A percentile compares a stretch with the other conserved stretches of the same genome.
Conservation (phyloP, 1,140 invertebrate genomes). For the Drosophila ohnishii region DNA sequence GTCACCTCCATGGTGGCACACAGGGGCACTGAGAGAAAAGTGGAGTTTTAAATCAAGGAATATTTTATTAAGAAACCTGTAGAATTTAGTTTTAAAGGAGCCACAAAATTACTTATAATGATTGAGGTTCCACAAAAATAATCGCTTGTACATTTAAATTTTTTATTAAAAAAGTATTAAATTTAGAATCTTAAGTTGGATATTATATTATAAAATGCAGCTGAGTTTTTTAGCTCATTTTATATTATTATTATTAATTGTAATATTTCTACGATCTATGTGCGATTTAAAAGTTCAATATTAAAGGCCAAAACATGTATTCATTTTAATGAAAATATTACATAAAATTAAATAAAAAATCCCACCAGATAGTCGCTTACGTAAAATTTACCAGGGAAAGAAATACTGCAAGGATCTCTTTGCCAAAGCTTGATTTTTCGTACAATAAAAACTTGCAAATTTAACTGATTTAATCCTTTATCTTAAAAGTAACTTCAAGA, state of each 20-base stretch:
- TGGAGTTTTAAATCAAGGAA: accelerated
- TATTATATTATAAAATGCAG: background rate
- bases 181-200: background rate
- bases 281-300: accelerated
- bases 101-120: background rate
- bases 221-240: background rate
- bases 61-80: too few species aligned
- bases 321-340: background rate
- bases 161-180: background rate
- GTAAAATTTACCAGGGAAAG: background rate
- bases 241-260: too few species aligned
- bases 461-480: background rate
- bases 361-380: background rate
- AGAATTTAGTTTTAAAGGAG: background rate
- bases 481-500: background rate
- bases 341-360: background rate
- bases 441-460: background rate
- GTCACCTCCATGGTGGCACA: constrained; percentile 59
- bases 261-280: background rate
- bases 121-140: background rate
- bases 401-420: background rate
- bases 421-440: background rate
- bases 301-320: too few species aligned
- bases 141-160: background rate
- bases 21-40: constrained; percentile 8